Percentiles rank a stretch among this genome's conserved stretches.
phyloP scores from a whole-genome alignment of 2,888 invertebrate species.

The Eupithecia vulgata region DNA sequence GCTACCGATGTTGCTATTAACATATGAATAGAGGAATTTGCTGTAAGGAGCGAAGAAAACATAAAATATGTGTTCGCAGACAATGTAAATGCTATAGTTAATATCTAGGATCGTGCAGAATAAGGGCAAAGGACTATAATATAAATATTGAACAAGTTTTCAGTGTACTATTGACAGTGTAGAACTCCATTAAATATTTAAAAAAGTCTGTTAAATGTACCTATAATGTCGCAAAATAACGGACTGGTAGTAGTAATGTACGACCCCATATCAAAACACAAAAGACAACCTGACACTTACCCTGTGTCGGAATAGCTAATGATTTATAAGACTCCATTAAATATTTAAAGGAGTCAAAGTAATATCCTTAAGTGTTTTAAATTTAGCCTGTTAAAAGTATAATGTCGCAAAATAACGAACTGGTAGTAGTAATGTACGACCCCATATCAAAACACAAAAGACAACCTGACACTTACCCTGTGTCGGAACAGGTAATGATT shows the following conservation, averaged over 20 bases:
- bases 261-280: conserved; percentile 31
- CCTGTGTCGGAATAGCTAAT: conserved; percentile 67
- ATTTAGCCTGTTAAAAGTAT: neutral
- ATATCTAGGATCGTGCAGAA: conserved; percentile 20
- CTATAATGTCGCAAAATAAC: neutral
- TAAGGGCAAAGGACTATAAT: neutral
- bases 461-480: conserved; percentile 41
- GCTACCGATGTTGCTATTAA: conserved; percentile 43
- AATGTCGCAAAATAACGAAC: neutral
- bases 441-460: conserved; percentile 36
- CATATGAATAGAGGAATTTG: conserved; percentile 47
- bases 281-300: conserved; percentile 42
- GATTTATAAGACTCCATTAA: conserved; percentile 63
- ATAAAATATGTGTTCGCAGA: conserved; percentile 38
- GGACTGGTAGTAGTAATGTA: neutral
- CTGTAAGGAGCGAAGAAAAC: conserved; percentile 22
- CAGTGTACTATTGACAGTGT: neutral
- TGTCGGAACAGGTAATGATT: conserved; percentile 75
- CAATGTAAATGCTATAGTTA: conserved; percentile 24
- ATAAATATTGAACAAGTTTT: neutral
- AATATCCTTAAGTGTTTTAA: neutral
- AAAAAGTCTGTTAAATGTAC: no score
- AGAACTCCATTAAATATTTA: neutral
- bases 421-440: neutral
- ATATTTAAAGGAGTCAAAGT: neutral